Evolutionary conservation across 2,888 invertebrate species (phyloP), one percentile per base, ranked within the genome.

Genomic region (Nephrocerus scutellatus): DNA sequence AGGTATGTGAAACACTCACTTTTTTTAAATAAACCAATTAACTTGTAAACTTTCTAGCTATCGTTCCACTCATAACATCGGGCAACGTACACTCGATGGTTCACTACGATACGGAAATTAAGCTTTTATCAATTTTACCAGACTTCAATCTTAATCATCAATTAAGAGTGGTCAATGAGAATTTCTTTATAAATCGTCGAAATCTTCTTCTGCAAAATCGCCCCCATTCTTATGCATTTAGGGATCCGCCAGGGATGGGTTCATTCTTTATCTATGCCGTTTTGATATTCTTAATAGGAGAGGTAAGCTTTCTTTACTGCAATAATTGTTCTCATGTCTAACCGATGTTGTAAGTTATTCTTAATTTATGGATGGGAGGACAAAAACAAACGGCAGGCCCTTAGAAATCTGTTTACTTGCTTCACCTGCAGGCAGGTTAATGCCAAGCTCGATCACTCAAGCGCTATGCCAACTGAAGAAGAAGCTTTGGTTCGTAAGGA

Each of bases 141-240:
- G 68, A 68, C 44, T 68, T 67, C 21, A 60, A 61, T 40, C 48
- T 68, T 8, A 65, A 62, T 30, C 64, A 68, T 43, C 66, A 67
- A 45, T 38, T 68, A 30, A 62, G 62, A 21, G 42, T 63, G 2
- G 59, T 68, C 14, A 63, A 65, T 36, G 66, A 66, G 46, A 56
- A 57, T 26, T 59, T 63, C 21, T 50, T 66, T 22, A 52, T 55
- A 2, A 34, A 48, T 13, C 56, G 57, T 18, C 53, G 55, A n/a
- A 49, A 52, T 28, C 42, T 36, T 15, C 33, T 50, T 22, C 23
- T 24, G 5, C 26, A 43, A n/a, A 39, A n/a, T 3, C n/a, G 15
- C 14, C 19, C 19, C 9, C 10, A 10, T 14, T 33, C 31, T 9
- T 20, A 29, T 41, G 12, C 24, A 21, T 19, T 29, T 29, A 38